Conservation (phyloP, 2,888 invertebrate genomes). For the Leptogaster cylindrica region DNA sequence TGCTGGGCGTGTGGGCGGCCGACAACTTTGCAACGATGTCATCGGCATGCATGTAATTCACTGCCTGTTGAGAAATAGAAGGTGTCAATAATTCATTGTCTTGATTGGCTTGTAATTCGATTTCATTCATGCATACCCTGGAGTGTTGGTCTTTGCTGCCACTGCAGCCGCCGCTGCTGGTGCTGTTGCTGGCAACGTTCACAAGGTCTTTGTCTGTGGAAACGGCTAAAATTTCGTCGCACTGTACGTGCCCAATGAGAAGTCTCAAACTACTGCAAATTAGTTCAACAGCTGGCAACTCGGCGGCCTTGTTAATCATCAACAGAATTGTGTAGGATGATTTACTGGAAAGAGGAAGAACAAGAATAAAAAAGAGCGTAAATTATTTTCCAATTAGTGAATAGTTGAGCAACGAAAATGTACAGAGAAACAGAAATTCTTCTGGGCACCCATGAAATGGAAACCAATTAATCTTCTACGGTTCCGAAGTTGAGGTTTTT, state of each 20-base stretch:
- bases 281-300: conserved; percentile 58
- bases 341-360: conserved; percentile 42
- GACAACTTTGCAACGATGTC: conserved; percentile 40
- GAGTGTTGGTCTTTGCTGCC: conserved; percentile 8
- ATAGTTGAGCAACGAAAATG: no score
- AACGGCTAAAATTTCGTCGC: conserved; percentile 60
- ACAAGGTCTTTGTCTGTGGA: conserved; percentile 57
- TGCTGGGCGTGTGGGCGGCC: conserved; percentile 56
- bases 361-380: no score
- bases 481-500: no score
- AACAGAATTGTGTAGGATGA: conserved; percentile 55
- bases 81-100: conserved; percentile 1
- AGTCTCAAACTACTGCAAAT: conserved; percentile 62
- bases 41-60: conserved; percentile 40
- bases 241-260: conserved; percentile 60
- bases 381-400: no score
- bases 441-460: no score
- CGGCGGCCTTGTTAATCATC: conserved; percentile 58
- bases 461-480: no score
- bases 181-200: no score
- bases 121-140: conserved; percentile 4
- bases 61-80: background rate
- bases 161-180: no score
- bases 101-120: no score
- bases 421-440: no score